phyloP scores from a whole-genome alignment of 2,797 vertebrate species.

The Paedocypris micromegethes region DNA sequence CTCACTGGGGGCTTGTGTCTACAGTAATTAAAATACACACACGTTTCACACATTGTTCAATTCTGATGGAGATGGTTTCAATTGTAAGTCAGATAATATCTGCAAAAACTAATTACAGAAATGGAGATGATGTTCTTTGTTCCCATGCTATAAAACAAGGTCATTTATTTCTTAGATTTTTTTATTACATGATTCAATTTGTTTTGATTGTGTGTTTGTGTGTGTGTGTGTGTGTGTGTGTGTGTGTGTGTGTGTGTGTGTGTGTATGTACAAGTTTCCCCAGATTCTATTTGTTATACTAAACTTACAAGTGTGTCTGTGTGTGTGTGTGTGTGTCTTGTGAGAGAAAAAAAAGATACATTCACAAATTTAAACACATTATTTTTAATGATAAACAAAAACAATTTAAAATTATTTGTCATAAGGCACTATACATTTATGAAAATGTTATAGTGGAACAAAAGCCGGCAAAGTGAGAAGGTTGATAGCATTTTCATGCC shows the following conservation, averaged over 20 bases:
- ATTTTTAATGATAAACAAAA: too few species aligned
- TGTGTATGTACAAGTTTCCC: not conserved
- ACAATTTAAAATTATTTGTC: too few species aligned
- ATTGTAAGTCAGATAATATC: conserved; percentile 69
- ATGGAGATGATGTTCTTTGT: conserved; percentile 59
- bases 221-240: not conserved
- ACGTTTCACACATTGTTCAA: conserved; percentile 66
- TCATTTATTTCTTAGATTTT: conserved; percentile 55
- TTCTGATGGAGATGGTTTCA: conserved; percentile 57
- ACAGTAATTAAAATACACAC: conserved; percentile 59
- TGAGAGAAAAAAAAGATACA: too few species aligned
- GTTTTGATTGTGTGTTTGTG: not conserved
- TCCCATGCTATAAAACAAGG: conserved; percentile 51
- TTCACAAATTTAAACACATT: too few species aligned
- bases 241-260: not conserved
- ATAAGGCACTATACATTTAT: too few species aligned
- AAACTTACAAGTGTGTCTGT: too few species aligned
- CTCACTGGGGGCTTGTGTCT: conserved; percentile 39
- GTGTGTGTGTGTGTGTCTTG: too few species aligned
- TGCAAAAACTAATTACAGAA: conserved; percentile 65
- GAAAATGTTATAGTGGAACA: too few species aligned
- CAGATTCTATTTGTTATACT: too few species aligned
- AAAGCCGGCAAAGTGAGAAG: too few species aligned
- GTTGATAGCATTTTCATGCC: too few species aligned
- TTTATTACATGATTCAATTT: conserved; percentile 44